Conservation (phyloP, 2,888 invertebrate genomes). For the Phrixothrix hirtus region DNA sequence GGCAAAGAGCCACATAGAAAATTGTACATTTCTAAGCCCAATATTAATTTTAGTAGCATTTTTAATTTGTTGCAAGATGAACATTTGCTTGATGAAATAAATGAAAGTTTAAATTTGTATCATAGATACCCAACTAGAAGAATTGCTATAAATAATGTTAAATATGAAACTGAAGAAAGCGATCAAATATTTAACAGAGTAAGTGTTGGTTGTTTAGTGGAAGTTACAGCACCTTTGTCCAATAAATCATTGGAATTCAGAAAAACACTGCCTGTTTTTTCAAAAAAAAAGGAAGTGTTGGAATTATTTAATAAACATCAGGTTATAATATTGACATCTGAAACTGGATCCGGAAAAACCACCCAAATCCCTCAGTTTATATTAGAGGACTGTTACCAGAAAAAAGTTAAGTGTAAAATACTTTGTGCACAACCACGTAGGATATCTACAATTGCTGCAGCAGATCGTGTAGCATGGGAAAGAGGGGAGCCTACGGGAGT, state of each 20-base stretch:
- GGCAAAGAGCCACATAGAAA: conserved; percentile 64
- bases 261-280: conserved; percentile 71
- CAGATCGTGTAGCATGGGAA: conserved; percentile 79
- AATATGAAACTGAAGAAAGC: conserved; percentile 1
- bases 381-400: conserved; percentile 71
- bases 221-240: conserved; percentile 53
- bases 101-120: conserved; percentile 2
- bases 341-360: conserved; percentile 94
- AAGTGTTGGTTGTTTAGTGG: conserved; percentile 18
- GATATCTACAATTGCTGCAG: conserved; percentile 86
- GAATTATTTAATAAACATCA: conserved; percentile 68
- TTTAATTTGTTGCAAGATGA: conserved; percentile 9
- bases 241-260: conserved; percentile 64
- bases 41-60: background rate
- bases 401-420: conserved; percentile 73
- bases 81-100: conserved; percentile 12
- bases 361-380: conserved; percentile 95
- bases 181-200: conserved; percentile 23
- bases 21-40: conserved; percentile 3
- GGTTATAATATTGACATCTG: conserved; percentile 76
- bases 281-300: conserved; percentile 67
- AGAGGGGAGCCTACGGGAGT: conserved; percentile 60
- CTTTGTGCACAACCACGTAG: conserved; percentile 93
- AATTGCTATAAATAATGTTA: conserved; percentile 1
- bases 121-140: background rate